phyloP scores from a whole-genome alignment of 2,113 vertebrate species.

The Meriones unguiculatus region DNA sequence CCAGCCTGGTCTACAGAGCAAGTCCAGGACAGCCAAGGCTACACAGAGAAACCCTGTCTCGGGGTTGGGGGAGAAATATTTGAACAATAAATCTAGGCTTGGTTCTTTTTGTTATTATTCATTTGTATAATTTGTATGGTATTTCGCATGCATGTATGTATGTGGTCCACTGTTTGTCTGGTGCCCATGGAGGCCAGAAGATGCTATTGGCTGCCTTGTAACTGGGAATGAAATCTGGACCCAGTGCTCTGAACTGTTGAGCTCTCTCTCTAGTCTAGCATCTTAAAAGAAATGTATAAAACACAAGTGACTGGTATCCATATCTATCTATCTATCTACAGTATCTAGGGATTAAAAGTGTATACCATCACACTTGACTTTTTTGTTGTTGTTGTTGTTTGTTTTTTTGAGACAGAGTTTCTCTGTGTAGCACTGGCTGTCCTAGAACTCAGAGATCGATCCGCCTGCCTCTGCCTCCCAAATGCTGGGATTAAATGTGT shows the following conservation, averaged over 20 bases:
- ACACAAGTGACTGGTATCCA: not conserved
- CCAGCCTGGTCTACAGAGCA: too few species aligned
- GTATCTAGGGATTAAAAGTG: not conserved
- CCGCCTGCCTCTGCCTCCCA: not conserved
- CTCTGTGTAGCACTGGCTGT: not conserved
- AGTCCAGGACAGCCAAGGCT: too few species aligned
- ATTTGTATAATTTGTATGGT: not conserved
- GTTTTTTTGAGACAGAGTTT: not conserved
- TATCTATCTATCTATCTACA: not conserved
- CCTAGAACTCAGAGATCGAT: not conserved
- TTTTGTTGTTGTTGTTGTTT: not conserved
- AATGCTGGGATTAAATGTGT: not conserved
- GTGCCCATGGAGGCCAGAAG: not conserved
- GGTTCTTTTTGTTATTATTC: not conserved
- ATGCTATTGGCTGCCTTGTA: not conserved
- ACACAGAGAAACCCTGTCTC: too few species aligned
- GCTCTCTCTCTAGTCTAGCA: not conserved
- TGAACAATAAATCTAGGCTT: constrained; percentile 28
- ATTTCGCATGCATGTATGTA: too few species aligned
- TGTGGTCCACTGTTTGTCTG: not conserved
- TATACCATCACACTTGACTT: not conserved
- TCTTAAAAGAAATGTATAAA: not conserved
- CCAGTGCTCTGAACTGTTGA: not conserved
- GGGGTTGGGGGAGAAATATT: not conserved
- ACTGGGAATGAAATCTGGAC: not conserved